Conservation (phyloP, 2,113 vertebrate genomes). For the Dendrocopos noguchii region DNA sequence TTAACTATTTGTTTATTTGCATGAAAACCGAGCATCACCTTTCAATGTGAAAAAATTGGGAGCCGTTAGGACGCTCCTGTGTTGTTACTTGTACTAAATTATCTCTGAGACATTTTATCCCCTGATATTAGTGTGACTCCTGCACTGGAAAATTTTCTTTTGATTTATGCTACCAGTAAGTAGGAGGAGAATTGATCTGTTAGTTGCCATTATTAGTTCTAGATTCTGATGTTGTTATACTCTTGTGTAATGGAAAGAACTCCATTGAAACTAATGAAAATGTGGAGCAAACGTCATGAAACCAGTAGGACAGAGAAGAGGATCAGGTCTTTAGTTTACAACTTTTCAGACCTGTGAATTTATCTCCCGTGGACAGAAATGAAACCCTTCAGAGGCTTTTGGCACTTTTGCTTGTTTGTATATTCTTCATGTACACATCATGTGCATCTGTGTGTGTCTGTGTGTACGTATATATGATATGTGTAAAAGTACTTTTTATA, state of each 20-base stretch:
- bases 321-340: conserved; percentile 4
- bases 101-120: background rate
- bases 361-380: conserved; percentile 10
- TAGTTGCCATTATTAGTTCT: background rate
- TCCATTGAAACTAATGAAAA: background rate
- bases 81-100: background rate
- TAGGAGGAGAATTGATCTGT: background rate
- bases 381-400: conserved; percentile 53
- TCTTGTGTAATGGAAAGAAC: background rate
- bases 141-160: background rate
- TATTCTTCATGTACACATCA: conserved; percentile 51
- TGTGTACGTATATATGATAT: conserved; percentile 67
- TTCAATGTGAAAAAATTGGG: background rate
- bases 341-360: conserved; percentile 40
- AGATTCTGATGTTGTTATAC: background rate
- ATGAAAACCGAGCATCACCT: background rate
- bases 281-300: background rate
- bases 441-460: conserved; percentile 48
- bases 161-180: background rate
- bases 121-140: rapidly evolving
- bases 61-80: background rate
- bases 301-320: background rate
- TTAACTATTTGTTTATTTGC: background rate
- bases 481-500: conserved; percentile 80
- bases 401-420: conserved; percentile 50